Evolutionary conservation across 1,140 invertebrate species (phyloP).

Genomic region (Aphaenogaster ashmeadi): DNA sequence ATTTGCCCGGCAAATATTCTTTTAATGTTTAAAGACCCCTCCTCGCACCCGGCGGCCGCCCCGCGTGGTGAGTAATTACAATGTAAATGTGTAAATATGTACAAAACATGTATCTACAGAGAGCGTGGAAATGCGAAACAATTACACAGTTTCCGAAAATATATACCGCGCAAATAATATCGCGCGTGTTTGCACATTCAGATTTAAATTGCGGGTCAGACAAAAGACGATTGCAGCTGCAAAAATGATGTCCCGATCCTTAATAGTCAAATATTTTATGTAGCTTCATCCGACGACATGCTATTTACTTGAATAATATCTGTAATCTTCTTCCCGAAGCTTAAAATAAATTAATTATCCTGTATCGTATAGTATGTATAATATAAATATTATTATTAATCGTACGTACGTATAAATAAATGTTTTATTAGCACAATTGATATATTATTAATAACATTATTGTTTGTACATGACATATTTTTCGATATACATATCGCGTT

Average conservation of each 20-base stretch:
- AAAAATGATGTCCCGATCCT: constrained; percentile 7
- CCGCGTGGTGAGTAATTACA: constrained; percentile 62
- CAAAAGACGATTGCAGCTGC: constrained; percentile 47
- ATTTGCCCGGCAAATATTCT: constrained; percentile 67
- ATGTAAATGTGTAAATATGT: constrained; percentile 68
- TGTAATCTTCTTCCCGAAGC: neutral
- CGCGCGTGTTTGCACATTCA: constrained; percentile 45
- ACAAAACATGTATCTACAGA: constrained; percentile 66
- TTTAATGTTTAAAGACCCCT: constrained; percentile 65
- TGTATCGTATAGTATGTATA: neutral
- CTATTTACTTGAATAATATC: neutral
- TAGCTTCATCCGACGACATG: neutral
- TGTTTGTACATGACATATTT: neutral
- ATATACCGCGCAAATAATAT: constrained; percentile 63
- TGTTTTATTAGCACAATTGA: neutral
- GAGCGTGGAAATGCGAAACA: constrained; percentile 63
- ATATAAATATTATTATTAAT: neutral
- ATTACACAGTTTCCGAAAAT: constrained; percentile 63
- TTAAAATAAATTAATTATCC: constrained; percentile 26
- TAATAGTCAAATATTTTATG: constrained; percentile 29
- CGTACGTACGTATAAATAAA: neutral
- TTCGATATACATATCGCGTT: neutral
- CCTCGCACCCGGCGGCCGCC: neutral
- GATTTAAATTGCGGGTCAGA: constrained; percentile 33
- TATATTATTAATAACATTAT: neutral